Evolutionary conservation across 2,888 invertebrate species (phyloP).

Genomic region (Drosophila fungiperda): DNA sequence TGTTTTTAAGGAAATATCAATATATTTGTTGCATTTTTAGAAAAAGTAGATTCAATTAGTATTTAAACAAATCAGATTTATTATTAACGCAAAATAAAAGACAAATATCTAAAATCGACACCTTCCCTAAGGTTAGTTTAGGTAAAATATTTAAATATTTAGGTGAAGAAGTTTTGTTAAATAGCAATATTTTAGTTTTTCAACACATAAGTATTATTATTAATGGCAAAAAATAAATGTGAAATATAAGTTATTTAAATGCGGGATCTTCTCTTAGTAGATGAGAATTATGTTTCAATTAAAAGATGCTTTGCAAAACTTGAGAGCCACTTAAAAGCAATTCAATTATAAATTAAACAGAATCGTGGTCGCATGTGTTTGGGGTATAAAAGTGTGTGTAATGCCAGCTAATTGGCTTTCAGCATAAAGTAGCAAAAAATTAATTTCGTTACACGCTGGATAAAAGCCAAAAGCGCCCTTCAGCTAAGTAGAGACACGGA

Average conservation of each 20-base stretch:
- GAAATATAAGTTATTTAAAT: neutral
- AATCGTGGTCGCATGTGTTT: slow-evolving; percentile 43
- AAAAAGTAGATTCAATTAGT: neutral
- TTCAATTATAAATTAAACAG: slow-evolving; percentile 69
- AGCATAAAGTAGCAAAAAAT: slow-evolving; percentile 48
- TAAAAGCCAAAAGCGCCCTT: slow-evolving; percentile 5
- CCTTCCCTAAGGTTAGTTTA: no score
- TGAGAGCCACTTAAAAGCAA: slow-evolving; percentile 64
- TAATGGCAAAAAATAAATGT: neutral
- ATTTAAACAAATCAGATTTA: no score
- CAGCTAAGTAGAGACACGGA: slow-evolving; percentile 1
- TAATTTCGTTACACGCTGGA: slow-evolving; percentile 53
- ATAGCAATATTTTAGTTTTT: neutral
- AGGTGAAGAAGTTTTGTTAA: no score
- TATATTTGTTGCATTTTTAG: neutral
- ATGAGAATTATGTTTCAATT: slow-evolving; percentile 46
- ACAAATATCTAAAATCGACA: no score
- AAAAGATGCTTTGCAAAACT: slow-evolving; percentile 38
- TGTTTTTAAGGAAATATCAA: neutral
- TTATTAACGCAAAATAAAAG: no score
- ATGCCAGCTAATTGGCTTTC: slow-evolving; percentile 53
- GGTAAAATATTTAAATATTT: no score
- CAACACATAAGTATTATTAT: neutral
- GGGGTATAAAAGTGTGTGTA: slow-evolving; percentile 41
- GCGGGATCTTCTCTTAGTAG: neutral